Conservation (phyloP, 2,113 vertebrate species). For the Spermophilus dauricus region DNA sequence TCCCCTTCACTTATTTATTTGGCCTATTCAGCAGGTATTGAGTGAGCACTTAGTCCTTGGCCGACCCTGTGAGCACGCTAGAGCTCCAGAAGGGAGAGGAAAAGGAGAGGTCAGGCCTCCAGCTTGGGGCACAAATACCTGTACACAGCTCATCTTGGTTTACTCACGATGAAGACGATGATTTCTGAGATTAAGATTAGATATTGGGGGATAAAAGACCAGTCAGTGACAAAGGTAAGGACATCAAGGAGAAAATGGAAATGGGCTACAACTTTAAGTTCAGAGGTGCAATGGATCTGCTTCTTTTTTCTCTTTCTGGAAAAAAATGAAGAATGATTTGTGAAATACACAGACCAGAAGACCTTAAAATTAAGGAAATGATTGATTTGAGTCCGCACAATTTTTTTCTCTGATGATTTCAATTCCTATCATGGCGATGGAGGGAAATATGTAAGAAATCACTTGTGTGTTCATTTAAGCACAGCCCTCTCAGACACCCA, state of each 20-base stretch:
- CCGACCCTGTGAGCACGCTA: not conserved
- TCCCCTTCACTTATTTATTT: not conserved
- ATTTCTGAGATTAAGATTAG: not conserved
- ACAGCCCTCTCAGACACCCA: not conserved
- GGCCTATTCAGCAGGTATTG: not conserved
- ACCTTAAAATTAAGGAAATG: not conserved
- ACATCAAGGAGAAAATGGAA: not conserved
- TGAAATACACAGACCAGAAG: not conserved
- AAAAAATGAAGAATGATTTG: constrained; percentile 16
- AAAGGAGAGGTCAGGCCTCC: not conserved
- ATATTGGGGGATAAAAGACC: not conserved
- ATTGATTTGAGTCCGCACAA: not conserved
- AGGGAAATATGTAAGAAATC: not conserved
- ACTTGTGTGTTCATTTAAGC: not conserved
- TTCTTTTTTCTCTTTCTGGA: not conserved
- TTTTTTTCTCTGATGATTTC: not conserved
- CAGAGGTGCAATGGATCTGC: not conserved
- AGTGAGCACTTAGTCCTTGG: not conserved
- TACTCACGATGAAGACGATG: not conserved
- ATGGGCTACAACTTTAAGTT: not conserved
- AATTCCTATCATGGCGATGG: not conserved
- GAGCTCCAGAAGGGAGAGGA: not conserved
- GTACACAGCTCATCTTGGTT: not conserved
- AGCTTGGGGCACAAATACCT: fast-evolving
- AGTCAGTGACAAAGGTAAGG: not conserved